A percentile compares a stretch with the other conserved stretches of the same genome.
These are phyloP conservation scores for Camponotus pennsylvanicus DNA, from an alignment of 1,140 invertebrate genomes.

Conservation along the genomic window DNA sequence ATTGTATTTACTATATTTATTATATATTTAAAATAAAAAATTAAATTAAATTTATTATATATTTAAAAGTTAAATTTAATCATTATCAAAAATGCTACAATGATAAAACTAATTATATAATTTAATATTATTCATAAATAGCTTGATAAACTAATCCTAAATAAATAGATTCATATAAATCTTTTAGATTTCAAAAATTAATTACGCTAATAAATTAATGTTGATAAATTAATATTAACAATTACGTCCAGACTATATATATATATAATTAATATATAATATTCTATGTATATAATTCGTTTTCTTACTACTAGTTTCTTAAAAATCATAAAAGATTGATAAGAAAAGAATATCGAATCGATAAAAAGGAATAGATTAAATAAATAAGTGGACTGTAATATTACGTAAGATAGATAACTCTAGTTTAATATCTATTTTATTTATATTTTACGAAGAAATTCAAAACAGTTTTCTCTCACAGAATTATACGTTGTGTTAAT, in stretches of 20 bases:
- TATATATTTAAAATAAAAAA: no score
- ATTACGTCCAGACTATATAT: neutral
- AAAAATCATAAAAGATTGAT: neutral
- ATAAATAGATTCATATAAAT: neutral
- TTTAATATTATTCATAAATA: neutral
- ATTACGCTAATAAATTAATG: neutral
- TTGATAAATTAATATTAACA: slow-evolving; percentile 4
- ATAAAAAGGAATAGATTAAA: neutral
- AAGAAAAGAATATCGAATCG: neutral
- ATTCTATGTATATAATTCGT: neutral
- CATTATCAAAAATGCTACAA: no score
- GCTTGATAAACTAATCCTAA: neutral
- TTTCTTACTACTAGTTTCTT: neutral
- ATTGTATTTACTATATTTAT: no score
- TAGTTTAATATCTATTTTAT: neutral
- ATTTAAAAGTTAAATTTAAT: no score
- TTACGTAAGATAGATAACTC: neutral
- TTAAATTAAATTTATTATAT: no score
- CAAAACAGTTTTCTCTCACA: neutral
- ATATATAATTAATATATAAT: neutral
- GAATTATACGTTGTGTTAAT: no score
- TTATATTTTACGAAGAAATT: neutral
- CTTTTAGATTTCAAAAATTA: neutral
- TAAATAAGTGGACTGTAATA: neutral
- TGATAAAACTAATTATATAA: no score